Evolutionary conservation across 92 coral and sea anemone genomes (phyloP).

Genomic region (Isaurus tuberculatus): DNA sequence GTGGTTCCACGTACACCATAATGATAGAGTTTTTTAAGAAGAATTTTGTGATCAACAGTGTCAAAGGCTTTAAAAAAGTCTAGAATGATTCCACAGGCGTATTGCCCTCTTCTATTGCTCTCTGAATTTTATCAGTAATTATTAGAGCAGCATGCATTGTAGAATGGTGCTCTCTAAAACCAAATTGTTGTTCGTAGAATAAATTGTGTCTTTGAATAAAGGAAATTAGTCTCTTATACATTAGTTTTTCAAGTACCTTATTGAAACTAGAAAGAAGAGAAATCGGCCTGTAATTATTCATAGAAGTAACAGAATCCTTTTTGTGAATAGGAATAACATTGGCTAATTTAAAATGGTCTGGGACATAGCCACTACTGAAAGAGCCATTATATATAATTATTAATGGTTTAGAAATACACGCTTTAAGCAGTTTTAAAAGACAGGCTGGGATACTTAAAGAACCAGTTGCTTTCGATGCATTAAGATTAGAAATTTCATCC

Average conservation of each 20-base stretch:
- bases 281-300: too few relatives aligned
- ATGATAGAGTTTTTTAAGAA: not conserved
- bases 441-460: not conserved
- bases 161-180: slow-evolving; percentile 4
- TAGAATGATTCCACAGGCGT: too few relatives aligned
- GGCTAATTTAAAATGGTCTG: too few relatives aligned
- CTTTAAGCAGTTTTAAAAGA: not conserved
- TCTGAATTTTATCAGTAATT: not conserved
- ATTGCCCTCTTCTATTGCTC: not conserved
- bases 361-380: slow-evolving; percentile 9
- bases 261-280: not conserved
- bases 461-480: too few relatives aligned
- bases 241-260: too few relatives aligned
- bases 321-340: too few relatives aligned
- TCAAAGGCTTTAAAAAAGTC: not conserved
- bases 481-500: slow-evolving; percentile 37
- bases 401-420: not conserved
- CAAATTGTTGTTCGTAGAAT: not conserved
- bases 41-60: slow-evolving; percentile 7
- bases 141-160: not conserved
- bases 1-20: slow-evolving; percentile 7
- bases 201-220: slow-evolving; percentile 1
- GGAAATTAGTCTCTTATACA: not conserved
- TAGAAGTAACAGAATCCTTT: too few relatives aligned
- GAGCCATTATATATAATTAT: not conserved